Percentiles rank a stretch among this genome's conserved stretches.
phyloP scores from a whole-genome alignment of 2,797 vertebrate species.

The Sardinella longiceps region DNA sequence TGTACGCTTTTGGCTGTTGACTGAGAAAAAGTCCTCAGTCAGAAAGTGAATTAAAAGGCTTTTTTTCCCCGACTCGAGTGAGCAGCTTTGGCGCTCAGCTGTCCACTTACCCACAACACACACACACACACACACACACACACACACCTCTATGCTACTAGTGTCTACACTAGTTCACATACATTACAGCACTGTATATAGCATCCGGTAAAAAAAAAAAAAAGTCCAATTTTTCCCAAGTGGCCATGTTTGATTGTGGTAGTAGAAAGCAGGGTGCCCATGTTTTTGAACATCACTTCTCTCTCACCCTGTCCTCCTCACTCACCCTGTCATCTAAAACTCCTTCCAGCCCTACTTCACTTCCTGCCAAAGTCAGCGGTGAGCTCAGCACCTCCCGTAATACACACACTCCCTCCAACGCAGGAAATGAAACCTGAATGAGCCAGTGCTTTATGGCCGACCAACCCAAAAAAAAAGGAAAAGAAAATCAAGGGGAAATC shows the following conservation, averaged over 20 bases:
- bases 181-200: too few species aligned
- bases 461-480: neutral
- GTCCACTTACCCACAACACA: neutral
- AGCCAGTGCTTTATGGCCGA: neutral
- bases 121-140: neutral
- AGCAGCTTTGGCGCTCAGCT: neutral
- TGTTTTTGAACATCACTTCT: neutral
- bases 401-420: neutral
- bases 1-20: neutral
- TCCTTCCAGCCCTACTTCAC: too few species aligned
- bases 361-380: neutral
- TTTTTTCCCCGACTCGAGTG: too few species aligned
- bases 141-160: neutral
- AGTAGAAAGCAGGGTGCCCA: too few species aligned
- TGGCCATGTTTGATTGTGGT: neutral
- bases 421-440: conserved; percentile 5
- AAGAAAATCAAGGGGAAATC: neutral
- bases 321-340: neutral
- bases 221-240: too few species aligned
- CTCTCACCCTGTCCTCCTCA: too few species aligned
- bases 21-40: neutral
- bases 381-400: neutral
- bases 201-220: too few species aligned
- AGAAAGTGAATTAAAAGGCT: too few species aligned
- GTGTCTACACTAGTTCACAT: too few species aligned